Conservation (phyloP, 2,888 invertebrate species). For the Lochmaea crataegi region DNA sequence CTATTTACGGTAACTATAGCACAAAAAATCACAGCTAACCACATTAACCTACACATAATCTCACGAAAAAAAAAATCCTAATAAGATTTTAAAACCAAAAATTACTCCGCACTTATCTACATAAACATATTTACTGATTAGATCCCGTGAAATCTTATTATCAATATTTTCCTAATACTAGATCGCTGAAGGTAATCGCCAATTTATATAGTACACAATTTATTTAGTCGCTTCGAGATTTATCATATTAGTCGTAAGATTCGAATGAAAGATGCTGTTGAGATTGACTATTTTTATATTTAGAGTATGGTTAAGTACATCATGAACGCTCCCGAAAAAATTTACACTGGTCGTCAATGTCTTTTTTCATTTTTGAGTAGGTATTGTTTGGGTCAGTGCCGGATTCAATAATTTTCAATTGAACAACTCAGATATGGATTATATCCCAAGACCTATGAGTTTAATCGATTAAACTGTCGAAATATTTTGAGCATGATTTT, state of each 20-base stretch:
- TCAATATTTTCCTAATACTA: neutral
- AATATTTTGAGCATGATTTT: too few relatives aligned
- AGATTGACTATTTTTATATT: slow-evolving; percentile 5
- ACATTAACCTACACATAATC: neutral
- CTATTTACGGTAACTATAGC: neutral
- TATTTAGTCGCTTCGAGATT: neutral
- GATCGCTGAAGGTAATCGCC: neutral
- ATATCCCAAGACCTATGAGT: too few relatives aligned
- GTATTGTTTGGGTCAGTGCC: too few relatives aligned
- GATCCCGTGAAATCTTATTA: neutral
- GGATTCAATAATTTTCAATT: too few relatives aligned
- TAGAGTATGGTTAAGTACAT: neutral
- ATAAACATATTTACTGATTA: slow-evolving; percentile 2
- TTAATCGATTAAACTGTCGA: too few relatives aligned
- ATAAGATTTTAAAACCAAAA: neutral
- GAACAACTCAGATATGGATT: too few relatives aligned
- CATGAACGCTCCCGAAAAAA: neutral
- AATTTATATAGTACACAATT: neutral
- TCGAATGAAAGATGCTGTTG: neutral
- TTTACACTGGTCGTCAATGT: neutral
- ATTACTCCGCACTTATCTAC: neutral
- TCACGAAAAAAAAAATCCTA: neutral
- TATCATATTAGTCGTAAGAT: too few relatives aligned
- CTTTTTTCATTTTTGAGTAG: too few relatives aligned
- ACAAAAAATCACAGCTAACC: neutral